Evolutionary conservation across 2,888 invertebrate genomes (phyloP).

Genomic region (Tethea ocularis): DNA sequence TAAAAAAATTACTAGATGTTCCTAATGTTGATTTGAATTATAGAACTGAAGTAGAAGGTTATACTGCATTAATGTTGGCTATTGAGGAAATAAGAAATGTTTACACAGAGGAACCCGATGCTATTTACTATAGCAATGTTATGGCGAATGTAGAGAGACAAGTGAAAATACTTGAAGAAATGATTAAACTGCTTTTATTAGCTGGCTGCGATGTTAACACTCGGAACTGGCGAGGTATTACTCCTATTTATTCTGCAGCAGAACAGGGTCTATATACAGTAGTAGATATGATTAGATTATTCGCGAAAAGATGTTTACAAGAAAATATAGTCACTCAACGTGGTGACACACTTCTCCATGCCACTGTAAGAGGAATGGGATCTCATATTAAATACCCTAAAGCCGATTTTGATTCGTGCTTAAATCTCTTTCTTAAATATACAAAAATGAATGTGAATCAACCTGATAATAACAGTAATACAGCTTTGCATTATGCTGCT

Average conservation of each 20-base stretch:
- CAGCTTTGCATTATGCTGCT: conserved; percentile 90
- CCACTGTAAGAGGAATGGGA: conserved; percentile 81
- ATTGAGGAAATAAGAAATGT: too few relatives aligned
- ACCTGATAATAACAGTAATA: conserved; percentile 85
- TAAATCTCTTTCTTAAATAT: conserved; percentile 84
- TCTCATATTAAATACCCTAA: conserved; percentile 70
- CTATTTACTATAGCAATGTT: too few relatives aligned
- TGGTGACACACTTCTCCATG: conserved; percentile 81
- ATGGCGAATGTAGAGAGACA: too few relatives aligned
- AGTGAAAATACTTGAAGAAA: conserved; percentile 51
- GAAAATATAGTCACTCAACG: conserved; percentile 77
- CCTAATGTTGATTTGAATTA: too few relatives aligned
- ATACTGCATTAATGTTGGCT: too few relatives aligned
- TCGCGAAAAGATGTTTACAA: conserved; percentile 69
- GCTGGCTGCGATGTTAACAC: conserved; percentile 82
- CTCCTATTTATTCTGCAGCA: conserved; percentile 85
- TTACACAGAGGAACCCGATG: too few relatives aligned
- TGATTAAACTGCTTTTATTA: conserved; percentile 81
- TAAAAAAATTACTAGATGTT: too few relatives aligned
- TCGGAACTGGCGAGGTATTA: conserved; percentile 78
- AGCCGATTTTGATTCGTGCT: conserved; percentile 84
- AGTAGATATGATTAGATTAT: conserved; percentile 78
- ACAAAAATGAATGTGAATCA: conserved; percentile 85
- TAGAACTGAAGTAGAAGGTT: too few relatives aligned
- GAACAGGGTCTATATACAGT: conserved; percentile 81